phyloP scores from a whole-genome alignment of 1,140 invertebrate species.

The Sweltsa coloradensis region DNA sequence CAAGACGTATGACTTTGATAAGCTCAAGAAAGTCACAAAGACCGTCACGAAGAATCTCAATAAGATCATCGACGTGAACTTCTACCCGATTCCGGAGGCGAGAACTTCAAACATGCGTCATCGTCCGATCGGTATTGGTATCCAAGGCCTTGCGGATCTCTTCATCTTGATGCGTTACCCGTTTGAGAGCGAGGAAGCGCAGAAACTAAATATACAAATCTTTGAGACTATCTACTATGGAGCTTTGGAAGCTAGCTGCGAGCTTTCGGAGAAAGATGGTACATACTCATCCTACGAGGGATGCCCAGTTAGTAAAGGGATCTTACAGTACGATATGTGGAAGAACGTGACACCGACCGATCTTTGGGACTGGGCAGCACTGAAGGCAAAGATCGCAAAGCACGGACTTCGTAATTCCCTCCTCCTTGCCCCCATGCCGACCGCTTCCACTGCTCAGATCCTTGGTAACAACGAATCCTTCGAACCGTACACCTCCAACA shows the following conservation, averaged over 20 bases:
- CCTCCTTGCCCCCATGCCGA: conserved; percentile 95
- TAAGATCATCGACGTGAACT: conserved; percentile 96
- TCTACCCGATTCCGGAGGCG: conserved; percentile 84
- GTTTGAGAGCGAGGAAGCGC: conserved; percentile 78
- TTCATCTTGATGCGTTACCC: conserved; percentile 91
- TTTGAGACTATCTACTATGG: conserved; percentile 98
- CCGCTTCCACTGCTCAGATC: conserved; percentile 98
- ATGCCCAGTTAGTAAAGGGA: conserved; percentile 86
- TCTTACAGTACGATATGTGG: conserved; percentile 99
- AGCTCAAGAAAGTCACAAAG: conserved; percentile 81
- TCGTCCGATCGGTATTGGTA: conserved; percentile 91
- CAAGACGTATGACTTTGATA: conserved; percentile 75
- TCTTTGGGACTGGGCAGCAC: conserved; percentile 77
- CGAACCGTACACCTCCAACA: conserved; percentile 97
- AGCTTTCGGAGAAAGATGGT: conserved; percentile 78
- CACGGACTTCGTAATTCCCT: conserved; percentile 92
- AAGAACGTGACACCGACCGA: conserved; percentile 72
- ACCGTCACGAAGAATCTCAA: conserved; percentile 87
- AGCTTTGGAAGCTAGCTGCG: conserved; percentile 93
- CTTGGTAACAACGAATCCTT: conserved; percentile 98
- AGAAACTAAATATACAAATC: conserved; percentile 84
- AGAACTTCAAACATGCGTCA: conserved; percentile 80
- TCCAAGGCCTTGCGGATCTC: conserved; percentile 93
- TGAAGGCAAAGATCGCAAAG: conserved; percentile 80
- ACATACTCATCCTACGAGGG: conserved; percentile 87